A percentile compares a stretch with the other conserved stretches of the same genome.
Conservation (phyloP, 2,888 invertebrate species). For the Lamproptera curius region DNA sequence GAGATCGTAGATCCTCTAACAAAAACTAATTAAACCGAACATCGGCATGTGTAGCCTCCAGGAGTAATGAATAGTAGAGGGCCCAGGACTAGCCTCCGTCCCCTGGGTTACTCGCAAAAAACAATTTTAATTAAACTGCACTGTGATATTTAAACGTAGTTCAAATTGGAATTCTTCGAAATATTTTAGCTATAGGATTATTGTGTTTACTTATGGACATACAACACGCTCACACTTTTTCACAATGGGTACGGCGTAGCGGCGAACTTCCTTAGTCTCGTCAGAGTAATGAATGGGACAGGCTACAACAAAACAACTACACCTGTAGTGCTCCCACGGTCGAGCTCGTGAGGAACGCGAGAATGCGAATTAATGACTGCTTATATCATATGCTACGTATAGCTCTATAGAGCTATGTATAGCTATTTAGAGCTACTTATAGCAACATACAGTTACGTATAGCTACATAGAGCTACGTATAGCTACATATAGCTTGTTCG, state of each 20-base stretch:
- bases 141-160: constrained; percentile 42
- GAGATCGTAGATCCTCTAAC: constrained; percentile 47
- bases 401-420: too few species aligned
- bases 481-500: constrained; percentile 35
- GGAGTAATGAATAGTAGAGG: constrained; percentile 59
- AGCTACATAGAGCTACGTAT: too few species aligned
- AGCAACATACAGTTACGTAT: too few species aligned
- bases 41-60: constrained; percentile 55
- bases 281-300: constrained; percentile 46
- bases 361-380: constrained; percentile 21
- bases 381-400: constrained; percentile 16
- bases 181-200: not conserved
- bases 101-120: constrained; percentile 42
- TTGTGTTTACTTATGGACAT: not conserved
- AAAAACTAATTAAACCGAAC: constrained; percentile 70
- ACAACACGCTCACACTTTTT: too few species aligned
- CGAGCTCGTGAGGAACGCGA: constrained; percentile 12
- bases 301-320: constrained; percentile 26
- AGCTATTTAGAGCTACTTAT: too few species aligned
- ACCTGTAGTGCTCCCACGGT: constrained; percentile 22
- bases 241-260: too few species aligned
- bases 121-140: constrained; percentile 58
- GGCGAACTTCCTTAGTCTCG: too few species aligned
- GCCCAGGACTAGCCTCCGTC: constrained; percentile 33
- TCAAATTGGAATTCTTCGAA: constrained; percentile 45